Conservation (phyloP, 2,113 vertebrate genomes). For the Periophthalmodon schlosseri region DNA sequence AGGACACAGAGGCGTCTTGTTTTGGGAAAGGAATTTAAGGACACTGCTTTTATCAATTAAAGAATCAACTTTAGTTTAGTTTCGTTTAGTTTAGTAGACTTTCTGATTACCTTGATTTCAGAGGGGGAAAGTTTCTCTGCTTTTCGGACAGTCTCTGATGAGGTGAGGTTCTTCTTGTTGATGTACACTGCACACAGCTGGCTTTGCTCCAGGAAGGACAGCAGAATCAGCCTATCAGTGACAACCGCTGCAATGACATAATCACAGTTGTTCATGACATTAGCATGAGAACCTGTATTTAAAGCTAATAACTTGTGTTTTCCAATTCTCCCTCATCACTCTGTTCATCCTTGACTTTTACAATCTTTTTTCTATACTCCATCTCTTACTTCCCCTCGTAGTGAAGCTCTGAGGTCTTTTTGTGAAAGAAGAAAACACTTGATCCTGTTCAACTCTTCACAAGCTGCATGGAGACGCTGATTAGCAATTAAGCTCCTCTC, state of each 20-base stretch:
- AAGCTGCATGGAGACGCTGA: slow-evolving; percentile 72
- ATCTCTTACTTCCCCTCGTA: slow-evolving; percentile 29
- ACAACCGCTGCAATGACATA: slow-evolving; percentile 82
- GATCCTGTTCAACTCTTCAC: slow-evolving; percentile 77
- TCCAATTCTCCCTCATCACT: slow-evolving; percentile 4
- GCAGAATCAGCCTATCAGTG: slow-evolving; percentile 87
- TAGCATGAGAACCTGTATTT: not conserved
- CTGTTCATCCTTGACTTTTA: slow-evolving; percentile 7
- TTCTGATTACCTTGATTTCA: slow-evolving; percentile 84
- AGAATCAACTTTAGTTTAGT: not conserved
- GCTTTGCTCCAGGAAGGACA: slow-evolving; percentile 89
- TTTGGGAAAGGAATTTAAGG: slow-evolving; percentile 32
- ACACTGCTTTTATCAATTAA: slow-evolving; percentile 18
- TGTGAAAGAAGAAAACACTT: slow-evolving; percentile 71
- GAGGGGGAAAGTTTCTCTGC: slow-evolving; percentile 85
- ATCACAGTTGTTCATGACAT: slow-evolving; percentile 18
- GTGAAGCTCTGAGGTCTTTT: slow-evolving; percentile 58
- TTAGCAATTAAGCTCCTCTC: slow-evolving; percentile 78
- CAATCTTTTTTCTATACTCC: slow-evolving; percentile 15
- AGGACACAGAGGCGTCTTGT: slow-evolving; percentile 91
- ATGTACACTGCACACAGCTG: slow-evolving; percentile 89
- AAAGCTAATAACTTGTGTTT: not conserved
- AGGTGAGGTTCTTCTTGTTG: slow-evolving; percentile 81
- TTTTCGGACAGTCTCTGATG: slow-evolving; percentile 74
- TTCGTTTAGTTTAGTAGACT: not conserved